Conservation (phyloP, 2,888 invertebrate species). For the Listrodromus nycthemerus region DNA sequence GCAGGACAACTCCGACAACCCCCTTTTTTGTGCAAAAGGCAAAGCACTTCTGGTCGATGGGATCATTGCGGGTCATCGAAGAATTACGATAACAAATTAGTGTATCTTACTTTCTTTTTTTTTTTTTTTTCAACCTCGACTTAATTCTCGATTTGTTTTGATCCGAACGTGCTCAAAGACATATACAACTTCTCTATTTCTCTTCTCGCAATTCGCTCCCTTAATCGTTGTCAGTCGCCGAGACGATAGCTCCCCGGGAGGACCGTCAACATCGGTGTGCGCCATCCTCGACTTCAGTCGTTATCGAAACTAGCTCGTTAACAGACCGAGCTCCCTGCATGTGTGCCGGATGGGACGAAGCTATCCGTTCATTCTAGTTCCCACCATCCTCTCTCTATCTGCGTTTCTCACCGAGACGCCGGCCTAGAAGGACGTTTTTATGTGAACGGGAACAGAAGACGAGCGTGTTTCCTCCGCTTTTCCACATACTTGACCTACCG, state of each 20-base stretch:
- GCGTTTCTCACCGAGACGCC: constrained; percentile 14
- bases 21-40: background rate
- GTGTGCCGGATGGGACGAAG: constrained; percentile 44
- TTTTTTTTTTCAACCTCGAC: background rate
- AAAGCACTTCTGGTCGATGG: background rate
- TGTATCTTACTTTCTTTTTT: background rate
- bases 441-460: constrained; percentile 41
- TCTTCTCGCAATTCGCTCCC: constrained; percentile 4
- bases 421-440: constrained; percentile 50
- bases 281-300: constrained; percentile 44
- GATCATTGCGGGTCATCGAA: background rate
- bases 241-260: background rate
- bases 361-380: constrained; percentile 52
- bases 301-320: constrained; percentile 65
- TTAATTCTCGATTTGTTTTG: background rate
- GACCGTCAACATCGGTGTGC: constrained; percentile 12
- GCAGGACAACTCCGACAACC: background rate
- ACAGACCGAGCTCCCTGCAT: constrained; percentile 47
- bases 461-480: constrained; percentile 44
- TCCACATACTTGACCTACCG: constrained; percentile 31
- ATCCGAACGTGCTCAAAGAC: background rate
- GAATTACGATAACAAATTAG: background rate
- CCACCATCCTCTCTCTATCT: constrained; percentile 3
- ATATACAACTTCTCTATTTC: background rate
- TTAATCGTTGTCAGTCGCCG: constrained; percentile 26